Percentiles rank a stretch among this genome's conserved stretches.
Conservation (phyloP, 2,113 vertebrate genomes). For the Cyphomyrus discorhynchus region DNA sequence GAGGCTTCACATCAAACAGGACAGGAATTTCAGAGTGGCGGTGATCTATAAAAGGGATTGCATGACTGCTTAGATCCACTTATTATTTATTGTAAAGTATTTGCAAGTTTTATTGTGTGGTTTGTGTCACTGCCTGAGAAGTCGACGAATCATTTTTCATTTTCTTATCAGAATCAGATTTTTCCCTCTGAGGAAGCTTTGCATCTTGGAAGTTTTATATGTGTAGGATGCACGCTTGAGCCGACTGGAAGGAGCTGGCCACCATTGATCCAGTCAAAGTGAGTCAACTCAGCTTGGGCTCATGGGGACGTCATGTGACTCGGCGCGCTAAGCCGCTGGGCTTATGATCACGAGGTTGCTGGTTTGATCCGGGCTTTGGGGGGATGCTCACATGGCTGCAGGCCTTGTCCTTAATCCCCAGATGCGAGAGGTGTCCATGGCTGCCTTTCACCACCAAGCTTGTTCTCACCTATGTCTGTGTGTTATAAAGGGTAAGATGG, state of each 20-base stretch:
- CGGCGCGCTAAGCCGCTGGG: neutral
- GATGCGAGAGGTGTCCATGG: neutral
- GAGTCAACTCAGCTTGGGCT: neutral
- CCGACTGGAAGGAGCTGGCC: neutral
- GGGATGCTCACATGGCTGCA: neutral
- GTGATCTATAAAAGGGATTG: neutral
- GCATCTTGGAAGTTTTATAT: neutral
- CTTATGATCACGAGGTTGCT: neutral
- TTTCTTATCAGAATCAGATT: neutral
- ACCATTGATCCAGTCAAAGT: neutral
- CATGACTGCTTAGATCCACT: neutral
- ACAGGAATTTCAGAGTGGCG: no score
- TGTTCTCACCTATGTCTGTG: neutral
- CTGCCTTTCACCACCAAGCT: neutral
- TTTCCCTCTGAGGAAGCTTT: neutral
- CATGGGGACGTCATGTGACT: neutral
- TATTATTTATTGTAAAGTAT: neutral
- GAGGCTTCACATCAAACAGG: no score
- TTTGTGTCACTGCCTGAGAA: neutral
- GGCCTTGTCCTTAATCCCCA: neutral
- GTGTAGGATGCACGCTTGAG: neutral
- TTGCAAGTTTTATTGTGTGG: neutral
- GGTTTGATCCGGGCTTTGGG: neutral
- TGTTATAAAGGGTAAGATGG: neutral
- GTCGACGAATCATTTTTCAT: neutral